phyloP scores from a whole-genome alignment of 2,888 invertebrate species.

The Volucella zonaria region DNA sequence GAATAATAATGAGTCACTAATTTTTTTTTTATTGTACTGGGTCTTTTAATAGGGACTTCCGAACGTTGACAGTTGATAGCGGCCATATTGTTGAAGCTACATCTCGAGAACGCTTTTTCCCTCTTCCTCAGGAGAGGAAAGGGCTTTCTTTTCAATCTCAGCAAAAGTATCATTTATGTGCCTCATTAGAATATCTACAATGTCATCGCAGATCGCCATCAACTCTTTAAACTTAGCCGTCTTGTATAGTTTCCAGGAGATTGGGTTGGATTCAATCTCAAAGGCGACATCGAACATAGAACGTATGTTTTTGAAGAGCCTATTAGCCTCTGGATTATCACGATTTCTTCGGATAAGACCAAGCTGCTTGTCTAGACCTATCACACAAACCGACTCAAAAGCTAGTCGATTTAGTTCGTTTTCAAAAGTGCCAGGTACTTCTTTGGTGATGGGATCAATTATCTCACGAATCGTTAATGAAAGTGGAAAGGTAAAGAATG shows the following conservation, averaged over 20 bases:
- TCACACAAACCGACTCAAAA: constrained; percentile 83
- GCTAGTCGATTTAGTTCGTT: constrained; percentile 84
- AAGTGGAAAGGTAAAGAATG: constrained; percentile 62
- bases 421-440: constrained; percentile 83
- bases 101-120: constrained; percentile 85
- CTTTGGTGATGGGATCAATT: constrained; percentile 76
- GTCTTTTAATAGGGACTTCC: no score
- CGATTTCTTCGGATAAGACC: constrained; percentile 76
- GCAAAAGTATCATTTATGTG: constrained; percentile 79
- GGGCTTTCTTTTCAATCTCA: constrained; percentile 73
- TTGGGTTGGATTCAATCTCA: constrained; percentile 74
- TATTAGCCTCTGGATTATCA: constrained; percentile 39
- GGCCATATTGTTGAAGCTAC: no score
- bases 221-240: constrained; percentile 73
- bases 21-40: no score
- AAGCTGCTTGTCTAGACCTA: constrained; percentile 81
- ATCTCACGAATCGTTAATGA: constrained; percentile 78
- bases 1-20: no score
- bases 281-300: constrained; percentile 54
- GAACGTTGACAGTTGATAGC: no score
- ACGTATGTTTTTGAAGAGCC: constrained; percentile 44
- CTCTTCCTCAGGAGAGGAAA: constrained; percentile 78
- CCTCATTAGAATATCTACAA: constrained; percentile 77
- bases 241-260: constrained; percentile 70
- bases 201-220: constrained; percentile 74